Conservation (phyloP, 2,797 vertebrate genomes). For the Mionectes olivaceus region DNA sequence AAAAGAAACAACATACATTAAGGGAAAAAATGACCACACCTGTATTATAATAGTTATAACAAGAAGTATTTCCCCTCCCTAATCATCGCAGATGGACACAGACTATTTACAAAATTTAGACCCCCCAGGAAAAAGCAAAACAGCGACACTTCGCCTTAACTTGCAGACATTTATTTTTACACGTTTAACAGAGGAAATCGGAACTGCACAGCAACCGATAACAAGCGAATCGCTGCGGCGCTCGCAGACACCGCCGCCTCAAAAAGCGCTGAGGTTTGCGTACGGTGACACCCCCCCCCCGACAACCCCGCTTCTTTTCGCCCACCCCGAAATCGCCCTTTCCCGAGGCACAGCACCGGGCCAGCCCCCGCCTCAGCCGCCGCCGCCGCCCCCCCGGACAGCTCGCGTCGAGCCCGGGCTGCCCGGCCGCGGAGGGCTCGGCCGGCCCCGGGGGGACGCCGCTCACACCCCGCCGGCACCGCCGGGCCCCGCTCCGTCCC, state of each 20-base stretch:
- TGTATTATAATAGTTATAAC: not conserved
- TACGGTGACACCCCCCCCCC: not conserved
- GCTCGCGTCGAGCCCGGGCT: not conserved
- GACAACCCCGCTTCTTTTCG: not conserved
- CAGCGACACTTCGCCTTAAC: not conserved
- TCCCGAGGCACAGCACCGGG: not conserved
- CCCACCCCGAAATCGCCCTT: not conserved
- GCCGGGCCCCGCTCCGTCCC: too few species aligned
- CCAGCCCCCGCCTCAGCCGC: not conserved
- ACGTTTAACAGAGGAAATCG: not conserved
- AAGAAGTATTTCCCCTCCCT: rapidly evolving
- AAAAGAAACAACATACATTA: not conserved
- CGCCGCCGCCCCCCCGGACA: not conserved
- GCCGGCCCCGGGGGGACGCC: too few species aligned
- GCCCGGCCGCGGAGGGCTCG: not conserved
- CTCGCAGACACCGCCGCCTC: not conserved
- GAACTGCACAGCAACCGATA: not conserved
- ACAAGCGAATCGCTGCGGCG: not conserved
- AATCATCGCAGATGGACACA: not conserved
- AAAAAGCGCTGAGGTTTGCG: not conserved
- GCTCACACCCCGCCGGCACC: not conserved
- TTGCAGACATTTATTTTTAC: not conserved
- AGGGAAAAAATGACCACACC: not conserved
- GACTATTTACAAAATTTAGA: not conserved
- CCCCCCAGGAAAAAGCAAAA: not conserved